A percentile compares a stretch with the other conserved stretches of the same genome.
phyloP scores from a whole-genome alignment of 2,113 vertebrate species.

The Pollachius pollachius region DNA sequence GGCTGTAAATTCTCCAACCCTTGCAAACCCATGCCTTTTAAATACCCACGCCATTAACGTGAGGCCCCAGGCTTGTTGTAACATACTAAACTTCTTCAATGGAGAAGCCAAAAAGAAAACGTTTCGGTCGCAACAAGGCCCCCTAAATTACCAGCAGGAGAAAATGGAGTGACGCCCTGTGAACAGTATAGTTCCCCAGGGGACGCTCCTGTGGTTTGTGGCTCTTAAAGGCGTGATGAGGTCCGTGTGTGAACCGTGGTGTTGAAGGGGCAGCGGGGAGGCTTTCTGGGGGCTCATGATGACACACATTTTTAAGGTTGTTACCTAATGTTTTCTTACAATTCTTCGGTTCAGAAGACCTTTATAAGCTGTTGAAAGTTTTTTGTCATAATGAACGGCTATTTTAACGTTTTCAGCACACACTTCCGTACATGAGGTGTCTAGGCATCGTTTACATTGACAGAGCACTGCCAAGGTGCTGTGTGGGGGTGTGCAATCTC shows the following conservation, averaged over 20 bases:
- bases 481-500: too few relatives aligned
- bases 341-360: neutral
- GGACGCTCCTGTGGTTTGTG: constrained; percentile 35
- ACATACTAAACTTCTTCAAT: constrained; percentile 38
- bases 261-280: constrained; percentile 2
- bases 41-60: constrained; percentile 55
- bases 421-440: too few relatives aligned
- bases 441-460: too few relatives aligned
- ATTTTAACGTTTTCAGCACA: too few relatives aligned
- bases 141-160: constrained; percentile 54
- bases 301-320: constrained; percentile 18
- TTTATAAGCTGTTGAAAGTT: too few relatives aligned
- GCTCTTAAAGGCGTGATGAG: constrained; percentile 36
- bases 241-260: constrained; percentile 27
- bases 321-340: neutral
- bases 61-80: constrained; percentile 52
- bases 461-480: too few relatives aligned
- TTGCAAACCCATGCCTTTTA: constrained; percentile 57
- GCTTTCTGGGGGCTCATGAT: constrained; percentile 12
- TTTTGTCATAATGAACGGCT: too few relatives aligned
- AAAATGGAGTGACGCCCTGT: constrained; percentile 40
- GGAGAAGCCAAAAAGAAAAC: constrained; percentile 50
- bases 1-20: constrained; percentile 56
- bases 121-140: constrained; percentile 50
- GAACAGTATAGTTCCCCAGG: constrained; percentile 46